Evolutionary conservation across 1,140 invertebrate genomes (phyloP), one percentile per base, ranked within the genome.

Genomic region (Tetramorium alpestre): DNA sequence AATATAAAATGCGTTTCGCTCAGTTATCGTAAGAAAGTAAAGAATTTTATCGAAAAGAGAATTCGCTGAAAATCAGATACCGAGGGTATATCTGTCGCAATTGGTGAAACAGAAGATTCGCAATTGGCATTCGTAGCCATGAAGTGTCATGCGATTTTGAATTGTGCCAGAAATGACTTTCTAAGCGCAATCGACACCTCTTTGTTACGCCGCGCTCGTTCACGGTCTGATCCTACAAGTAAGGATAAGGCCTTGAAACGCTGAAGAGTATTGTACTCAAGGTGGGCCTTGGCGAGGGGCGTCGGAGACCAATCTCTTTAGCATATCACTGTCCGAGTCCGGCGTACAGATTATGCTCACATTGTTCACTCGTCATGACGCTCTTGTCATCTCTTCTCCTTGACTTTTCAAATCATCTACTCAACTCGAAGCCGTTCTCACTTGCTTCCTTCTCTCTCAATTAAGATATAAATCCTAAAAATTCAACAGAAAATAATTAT

Each of bases 301-400:
- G 13, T 41, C 28, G 28, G 33, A 16, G n/a, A 11, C n/a, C 69
- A 73, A 82, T 84, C 80, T 75, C 56, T 54, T 84, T 84, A 73
- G 80, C 80, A 84, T 84, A 75, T 75, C 54, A 25, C 56, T 56
- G 25, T 33, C 22, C 16, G 47, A n/a, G n/a, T 51, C 25, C 38
- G 54, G 54, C 80, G 51, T 82, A 82, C 67, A 33, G 25, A 75
- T 84, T 16, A 62, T 62, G 69, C 41, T 60, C 56, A 33, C 33
- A 84, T 75, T 84, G 80, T 84, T 84, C 38, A 56, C 41, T 82
- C 54, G 41, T 62, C 70, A 84, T 84, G 80, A 54, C 11, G 44
- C 64, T 70, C 16, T 69, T 67, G 47, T 80, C 76, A 80, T 51
- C 28, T 58, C 1, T 3, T 75, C 67, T 49, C 80, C 80, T 84